phyloP scores from a whole-genome alignment of 2,797 vertebrate species.

The Eurystomus glaucurus region DNA sequence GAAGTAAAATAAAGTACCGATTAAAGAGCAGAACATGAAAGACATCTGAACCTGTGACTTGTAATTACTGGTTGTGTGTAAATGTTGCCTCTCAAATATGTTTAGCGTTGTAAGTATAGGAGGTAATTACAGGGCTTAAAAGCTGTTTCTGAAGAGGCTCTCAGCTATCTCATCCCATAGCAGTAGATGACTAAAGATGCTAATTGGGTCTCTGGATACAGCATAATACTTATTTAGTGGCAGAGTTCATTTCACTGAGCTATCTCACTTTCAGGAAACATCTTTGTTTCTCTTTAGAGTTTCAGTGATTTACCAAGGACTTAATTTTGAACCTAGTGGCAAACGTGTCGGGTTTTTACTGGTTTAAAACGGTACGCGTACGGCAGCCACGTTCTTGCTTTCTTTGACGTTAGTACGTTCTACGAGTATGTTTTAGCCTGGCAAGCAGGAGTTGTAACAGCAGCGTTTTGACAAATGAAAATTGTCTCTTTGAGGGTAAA shows the following conservation, averaged over 20 bases:
- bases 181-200: constrained; percentile 69
- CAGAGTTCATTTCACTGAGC: constrained; percentile 50
- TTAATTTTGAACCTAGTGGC: background rate
- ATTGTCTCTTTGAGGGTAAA: background rate
- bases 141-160: constrained; percentile 74
- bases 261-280: constrained; percentile 29
- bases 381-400: background rate
- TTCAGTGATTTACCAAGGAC: constrained; percentile 9
- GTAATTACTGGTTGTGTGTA: constrained; percentile 76
- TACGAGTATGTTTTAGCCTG: background rate
- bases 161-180: constrained; percentile 59
- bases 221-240: constrained; percentile 43
- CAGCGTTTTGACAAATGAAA: background rate
- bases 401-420: background rate
- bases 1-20: constrained; percentile 52
- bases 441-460: background rate
- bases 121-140: constrained; percentile 76
- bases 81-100: constrained; percentile 77
- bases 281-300: constrained; percentile 28
- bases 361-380: background rate
- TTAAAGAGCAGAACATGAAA: constrained; percentile 75
- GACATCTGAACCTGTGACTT: constrained; percentile 71
- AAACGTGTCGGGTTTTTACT: background rate
- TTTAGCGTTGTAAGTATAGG: constrained; percentile 69
- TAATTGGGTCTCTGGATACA: constrained; percentile 69